Evolutionary conservation across 2,797 vertebrate species (phyloP), one percentile per base, ranked within the genome.

Genomic region (Galago senegalensis): DNA sequence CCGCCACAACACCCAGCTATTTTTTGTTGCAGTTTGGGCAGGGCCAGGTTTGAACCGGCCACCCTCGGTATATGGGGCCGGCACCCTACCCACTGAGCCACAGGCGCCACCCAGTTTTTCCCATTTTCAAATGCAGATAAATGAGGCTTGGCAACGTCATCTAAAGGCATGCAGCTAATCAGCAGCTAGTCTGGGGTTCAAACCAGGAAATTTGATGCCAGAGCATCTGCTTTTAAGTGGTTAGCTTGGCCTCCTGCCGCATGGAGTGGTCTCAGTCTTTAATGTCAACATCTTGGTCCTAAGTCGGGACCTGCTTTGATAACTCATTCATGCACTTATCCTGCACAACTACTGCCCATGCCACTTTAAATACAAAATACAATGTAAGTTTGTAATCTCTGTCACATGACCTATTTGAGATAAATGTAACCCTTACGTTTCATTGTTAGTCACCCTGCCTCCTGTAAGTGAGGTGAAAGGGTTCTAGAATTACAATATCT

Each of bases 401-500:
- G 23, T 34, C 72, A 25, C 61, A n/a, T 0, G 27, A n/a, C 21
- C 60, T 70, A 23, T 89, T 34, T 34, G 61, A 70, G 11, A 91
- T 58, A 40, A 53, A 61, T 25, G 12, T 49, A 77, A n/a, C n/a
- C 49, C 7, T 37, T 58, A 31, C 13, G 34, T 7, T 37, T 58
- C 53, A 58, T 5, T 80, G 77, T 10, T 58, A 80, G 3, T 79
- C n/a, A 58, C 53, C n/a, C n/a, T 34, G 31, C 7, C 53, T 58
- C 53, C 53, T n/a, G 13, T n/a, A 21, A 53, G 29, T 37, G 53
- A 84, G 76, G 14, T 18, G 11, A 49, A 75, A 65, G 34, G 1
- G 18, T 86, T 90, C 49, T 72, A 23, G 65, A 89, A 93, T 72
- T 29, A 72, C 67, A 96, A 72, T 17, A 53, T 40, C 58, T 87